Percentiles rank a stretch among this genome's conserved stretches.
Evolutionary conservation across 2,888 invertebrate genomes (phyloP).

Genomic region (Brenthis hecate): DNA sequence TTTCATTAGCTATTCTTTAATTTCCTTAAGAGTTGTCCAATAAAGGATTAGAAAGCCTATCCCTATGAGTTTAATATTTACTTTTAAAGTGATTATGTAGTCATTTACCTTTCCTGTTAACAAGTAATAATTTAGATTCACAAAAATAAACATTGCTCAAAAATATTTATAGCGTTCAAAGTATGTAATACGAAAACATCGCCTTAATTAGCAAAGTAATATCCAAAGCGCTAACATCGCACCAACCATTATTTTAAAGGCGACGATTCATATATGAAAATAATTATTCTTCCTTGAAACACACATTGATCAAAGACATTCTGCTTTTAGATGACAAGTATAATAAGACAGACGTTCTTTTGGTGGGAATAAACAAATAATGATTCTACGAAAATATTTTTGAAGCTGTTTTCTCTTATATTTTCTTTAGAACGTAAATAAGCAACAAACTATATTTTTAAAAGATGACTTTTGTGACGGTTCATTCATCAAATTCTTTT

Average conservation of each 20-base stretch:
- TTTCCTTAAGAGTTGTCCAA: no score
- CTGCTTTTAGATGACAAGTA: constrained; percentile 45
- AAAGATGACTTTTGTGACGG: constrained; percentile 8
- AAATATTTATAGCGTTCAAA: background rate
- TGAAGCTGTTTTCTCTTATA: constrained; percentile 18
- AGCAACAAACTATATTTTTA: constrained; percentile 16
- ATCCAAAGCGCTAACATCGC: constrained; percentile 13
- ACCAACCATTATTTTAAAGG: constrained; percentile 34
- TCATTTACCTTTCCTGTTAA: no score
- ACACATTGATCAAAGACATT: constrained; percentile 48
- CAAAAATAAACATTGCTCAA: background rate
- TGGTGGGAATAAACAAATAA: constrained; percentile 37
- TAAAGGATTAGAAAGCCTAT: no score
- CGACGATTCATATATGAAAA: constrained; percentile 42
- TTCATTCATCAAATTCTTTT: no score
- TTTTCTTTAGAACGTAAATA: constrained; percentile 16
- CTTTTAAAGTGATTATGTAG: no score
- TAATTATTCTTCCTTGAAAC: constrained; percentile 45
- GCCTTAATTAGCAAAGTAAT: constrained; percentile 24
- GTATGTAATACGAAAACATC: constrained; percentile 16
- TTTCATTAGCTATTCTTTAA: no score
- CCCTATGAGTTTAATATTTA: no score
- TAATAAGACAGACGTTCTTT: constrained; percentile 38
- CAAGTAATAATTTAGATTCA: no score
- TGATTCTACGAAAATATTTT: constrained; percentile 29